A percentile compares a stretch with the other conserved stretches of the same genome.
Evolutionary conservation across 2,797 vertebrate genomes (phyloP).

Genomic region (Eleutherodactylus coqui): DNA sequence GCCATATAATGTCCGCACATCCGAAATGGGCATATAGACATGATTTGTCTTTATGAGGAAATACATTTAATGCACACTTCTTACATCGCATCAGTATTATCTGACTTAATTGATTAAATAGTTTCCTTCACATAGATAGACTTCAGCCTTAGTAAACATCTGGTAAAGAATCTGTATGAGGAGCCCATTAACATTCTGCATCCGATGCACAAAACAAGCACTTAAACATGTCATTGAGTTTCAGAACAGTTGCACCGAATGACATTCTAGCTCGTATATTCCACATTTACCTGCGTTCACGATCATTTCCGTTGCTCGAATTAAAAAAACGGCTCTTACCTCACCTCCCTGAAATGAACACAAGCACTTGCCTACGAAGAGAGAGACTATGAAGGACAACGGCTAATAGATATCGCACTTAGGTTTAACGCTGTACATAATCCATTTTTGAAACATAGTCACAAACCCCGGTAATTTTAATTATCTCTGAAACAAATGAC

Average conservation of each 20-base stretch:
- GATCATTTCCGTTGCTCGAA: not conserved
- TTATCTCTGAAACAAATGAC: conserved; percentile 25
- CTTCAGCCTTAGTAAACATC: not conserved
- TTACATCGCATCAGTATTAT: too few species aligned
- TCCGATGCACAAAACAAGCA: not conserved
- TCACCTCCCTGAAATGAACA: not conserved
- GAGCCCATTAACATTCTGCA: not conserved
- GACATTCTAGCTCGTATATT: not conserved
- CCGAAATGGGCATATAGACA: too few species aligned
- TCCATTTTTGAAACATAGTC: not conserved
- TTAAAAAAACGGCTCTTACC: not conserved
- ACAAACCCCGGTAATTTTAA: not conserved
- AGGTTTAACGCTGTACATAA: not conserved
- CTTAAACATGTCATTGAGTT: not conserved
- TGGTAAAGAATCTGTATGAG: not conserved
- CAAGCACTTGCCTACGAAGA: not conserved
- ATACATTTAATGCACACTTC: too few species aligned
- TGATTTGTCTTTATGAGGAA: too few species aligned
- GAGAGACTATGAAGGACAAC: not conserved
- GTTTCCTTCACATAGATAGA: not conserved
- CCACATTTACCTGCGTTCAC: not conserved
- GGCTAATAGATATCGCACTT: not conserved
- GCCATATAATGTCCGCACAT: too few species aligned
- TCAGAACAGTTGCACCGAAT: not conserved
- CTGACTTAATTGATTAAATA: not conserved